A percentile compares a stretch with the other conserved stretches of the same genome.
phyloP scores from a whole-genome alignment of 35 echinoderm and acorn worm species.

The Holothuria glaberrima region DNA sequence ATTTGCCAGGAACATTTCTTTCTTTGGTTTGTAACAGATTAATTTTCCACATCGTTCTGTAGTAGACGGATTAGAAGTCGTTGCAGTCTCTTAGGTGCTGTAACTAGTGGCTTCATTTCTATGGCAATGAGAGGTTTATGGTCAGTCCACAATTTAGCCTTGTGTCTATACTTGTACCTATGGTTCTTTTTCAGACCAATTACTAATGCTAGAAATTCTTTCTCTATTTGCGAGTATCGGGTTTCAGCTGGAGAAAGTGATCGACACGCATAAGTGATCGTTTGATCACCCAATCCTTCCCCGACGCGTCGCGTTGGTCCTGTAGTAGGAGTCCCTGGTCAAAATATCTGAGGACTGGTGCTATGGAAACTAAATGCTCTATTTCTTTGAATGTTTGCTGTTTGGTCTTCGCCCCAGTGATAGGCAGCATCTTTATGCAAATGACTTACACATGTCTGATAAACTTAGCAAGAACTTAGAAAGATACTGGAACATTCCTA shows the following conservation, averaged over 20 bases:
- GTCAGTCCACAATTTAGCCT: slow-evolving; percentile 71
- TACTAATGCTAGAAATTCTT: slow-evolving; percentile 77
- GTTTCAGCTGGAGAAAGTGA: slow-evolving; percentile 72
- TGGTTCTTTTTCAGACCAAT: slow-evolving; percentile 83
- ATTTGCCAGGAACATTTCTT: slow-evolving; percentile 65
- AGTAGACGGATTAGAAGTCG: slow-evolving; percentile 62
- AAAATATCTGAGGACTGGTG: slow-evolving; percentile 65
- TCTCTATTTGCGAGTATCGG: slow-evolving; percentile 86
- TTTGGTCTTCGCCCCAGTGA: slow-evolving; percentile 62
- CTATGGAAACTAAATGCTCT: slow-evolving; percentile 49
- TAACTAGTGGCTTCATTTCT: slow-evolving; percentile 55
- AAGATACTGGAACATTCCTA: slow-evolving; percentile 68
- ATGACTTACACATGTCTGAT: slow-evolving; percentile 56
- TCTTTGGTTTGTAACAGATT: slow-evolving; percentile 71
- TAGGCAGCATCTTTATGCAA: slow-evolving; percentile 68
- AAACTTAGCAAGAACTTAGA: slow-evolving; percentile 63
- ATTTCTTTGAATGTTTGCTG: slow-evolving; percentile 45
- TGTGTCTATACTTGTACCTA: slow-evolving; percentile 68
- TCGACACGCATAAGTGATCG: slow-evolving; percentile 70
- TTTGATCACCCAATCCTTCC: slow-evolving; percentile 43
- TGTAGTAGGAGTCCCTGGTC: background rate
- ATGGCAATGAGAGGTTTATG: slow-evolving; percentile 73
- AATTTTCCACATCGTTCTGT: slow-evolving; percentile 72
- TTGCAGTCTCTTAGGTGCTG: slow-evolving; percentile 71
- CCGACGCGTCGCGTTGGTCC: slow-evolving; percentile 43